Evolutionary conservation across 2,113 vertebrate genomes (phyloP).

Genomic region (Erinaceus europaeus): DNA sequence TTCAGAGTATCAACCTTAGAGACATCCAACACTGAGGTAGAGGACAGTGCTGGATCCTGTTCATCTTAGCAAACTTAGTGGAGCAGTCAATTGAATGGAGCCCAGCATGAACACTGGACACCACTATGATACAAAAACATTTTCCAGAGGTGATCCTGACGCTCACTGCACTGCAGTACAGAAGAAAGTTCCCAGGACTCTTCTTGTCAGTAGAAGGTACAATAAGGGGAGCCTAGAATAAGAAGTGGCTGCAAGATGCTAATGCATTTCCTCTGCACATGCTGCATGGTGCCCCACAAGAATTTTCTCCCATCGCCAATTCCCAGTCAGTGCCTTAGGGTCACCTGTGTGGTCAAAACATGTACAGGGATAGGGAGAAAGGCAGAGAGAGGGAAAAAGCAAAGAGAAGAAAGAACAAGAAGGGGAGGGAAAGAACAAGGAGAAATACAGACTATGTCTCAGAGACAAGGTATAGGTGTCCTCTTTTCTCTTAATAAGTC

Average conservation of each 20-base stretch:
- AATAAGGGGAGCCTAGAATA: neutral
- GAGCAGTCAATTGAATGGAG: neutral
- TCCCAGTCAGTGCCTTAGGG: too few relatives aligned
- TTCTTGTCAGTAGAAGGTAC: neutral
- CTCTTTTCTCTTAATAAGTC: neutral
- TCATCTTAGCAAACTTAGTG: neutral
- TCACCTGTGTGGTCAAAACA: neutral
- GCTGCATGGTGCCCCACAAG: neutral
- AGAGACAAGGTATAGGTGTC: rapidly evolving
- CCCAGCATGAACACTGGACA: neutral
- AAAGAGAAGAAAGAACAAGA: neutral
- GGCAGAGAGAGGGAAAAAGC: neutral
- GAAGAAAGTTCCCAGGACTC: neutral
- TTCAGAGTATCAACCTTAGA: neutral
- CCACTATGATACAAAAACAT: too few relatives aligned
- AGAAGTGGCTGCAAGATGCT: neutral
- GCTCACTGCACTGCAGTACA: neutral
- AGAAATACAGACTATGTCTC: neutral
- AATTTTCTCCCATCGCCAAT: neutral
- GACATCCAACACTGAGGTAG: neutral
- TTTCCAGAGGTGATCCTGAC: neutral
- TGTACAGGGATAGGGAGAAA: neutral
- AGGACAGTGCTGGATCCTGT: neutral
- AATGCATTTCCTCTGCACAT: neutral
- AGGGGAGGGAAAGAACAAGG: slow-evolving; percentile 44